Conservation (phyloP, 2,113 vertebrate species). For the Siphamia tubifer region DNA sequence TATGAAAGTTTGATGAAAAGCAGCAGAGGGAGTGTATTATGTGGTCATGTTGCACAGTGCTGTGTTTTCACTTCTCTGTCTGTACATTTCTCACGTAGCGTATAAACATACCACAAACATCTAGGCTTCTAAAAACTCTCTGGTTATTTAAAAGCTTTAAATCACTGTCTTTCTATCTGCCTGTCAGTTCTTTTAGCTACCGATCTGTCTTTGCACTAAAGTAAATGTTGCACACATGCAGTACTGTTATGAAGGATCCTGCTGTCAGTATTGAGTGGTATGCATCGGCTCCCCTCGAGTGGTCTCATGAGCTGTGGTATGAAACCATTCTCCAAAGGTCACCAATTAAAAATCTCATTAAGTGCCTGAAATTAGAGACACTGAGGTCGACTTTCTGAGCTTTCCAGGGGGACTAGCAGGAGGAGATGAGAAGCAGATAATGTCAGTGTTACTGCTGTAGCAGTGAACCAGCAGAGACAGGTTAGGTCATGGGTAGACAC, state of each 20-base stretch:
- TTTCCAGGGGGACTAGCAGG: constrained; percentile 53
- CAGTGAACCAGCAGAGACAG: constrained; percentile 51
- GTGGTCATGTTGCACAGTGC: constrained; percentile 20
- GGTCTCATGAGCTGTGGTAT: constrained; percentile 65
- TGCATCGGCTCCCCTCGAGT: constrained; percentile 37
- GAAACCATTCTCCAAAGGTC: constrained; percentile 73
- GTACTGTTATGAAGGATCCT: constrained; percentile 21
- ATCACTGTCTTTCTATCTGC: not conserved
- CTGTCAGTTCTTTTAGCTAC: not conserved
- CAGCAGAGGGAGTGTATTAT: constrained; percentile 26
- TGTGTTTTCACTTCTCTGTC: not conserved
- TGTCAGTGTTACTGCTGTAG: constrained; percentile 43
- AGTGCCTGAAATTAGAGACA: constrained; percentile 78
- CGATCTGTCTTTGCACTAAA: not conserved
- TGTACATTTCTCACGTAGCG: not conserved
- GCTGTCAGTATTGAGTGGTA: constrained; percentile 28
- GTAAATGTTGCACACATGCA: not conserved
- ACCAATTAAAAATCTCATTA: constrained; percentile 84
- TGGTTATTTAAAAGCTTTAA: not conserved
- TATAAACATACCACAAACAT: not conserved
- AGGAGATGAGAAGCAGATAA: constrained; percentile 58
- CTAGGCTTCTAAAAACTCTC: not conserved
- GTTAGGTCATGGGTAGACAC: constrained; percentile 34
- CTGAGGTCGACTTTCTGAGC: constrained; percentile 67
- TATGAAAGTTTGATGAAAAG: constrained; percentile 30